Evolutionary conservation across 1,140 invertebrate species (phyloP).

Genomic region (Teleopsis dalmanni): DNA sequence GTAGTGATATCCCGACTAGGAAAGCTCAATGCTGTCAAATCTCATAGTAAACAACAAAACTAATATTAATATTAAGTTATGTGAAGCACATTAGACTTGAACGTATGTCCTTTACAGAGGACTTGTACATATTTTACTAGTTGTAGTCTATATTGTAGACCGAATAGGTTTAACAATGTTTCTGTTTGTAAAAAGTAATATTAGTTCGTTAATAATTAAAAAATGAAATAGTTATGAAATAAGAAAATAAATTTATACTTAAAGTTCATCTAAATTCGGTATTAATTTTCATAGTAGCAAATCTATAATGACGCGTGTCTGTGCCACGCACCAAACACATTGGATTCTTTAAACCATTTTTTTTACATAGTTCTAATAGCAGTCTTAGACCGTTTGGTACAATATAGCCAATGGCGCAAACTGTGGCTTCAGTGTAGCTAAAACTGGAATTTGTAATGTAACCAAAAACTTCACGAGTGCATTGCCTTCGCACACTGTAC

Average conservation of each 20-base stretch:
- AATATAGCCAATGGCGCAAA: conserved; percentile 62
- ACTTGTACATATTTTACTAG: too few relatives aligned
- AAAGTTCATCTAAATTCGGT: too few relatives aligned
- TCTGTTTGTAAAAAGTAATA: too few relatives aligned
- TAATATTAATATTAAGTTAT: too few relatives aligned
- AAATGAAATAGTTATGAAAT: too few relatives aligned
- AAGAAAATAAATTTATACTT: too few relatives aligned
- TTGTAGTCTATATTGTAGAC: too few relatives aligned
- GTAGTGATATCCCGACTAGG: conserved; percentile 18
- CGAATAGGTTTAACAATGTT: too few relatives aligned
- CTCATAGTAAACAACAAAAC: conserved; percentile 40
- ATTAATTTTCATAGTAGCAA: conserved; percentile 44
- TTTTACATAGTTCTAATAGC: conserved; percentile 30
- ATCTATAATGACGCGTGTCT: conserved; percentile 46
- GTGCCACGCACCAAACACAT: conserved; percentile 47
- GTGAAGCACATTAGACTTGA: too few relatives aligned
- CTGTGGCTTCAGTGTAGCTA: conserved; percentile 57
- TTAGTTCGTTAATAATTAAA: too few relatives aligned
- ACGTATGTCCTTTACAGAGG: too few relatives aligned
- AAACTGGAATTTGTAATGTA: conserved; percentile 63
- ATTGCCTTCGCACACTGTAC: conserved; percentile 52
- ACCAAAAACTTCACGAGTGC: conserved; percentile 62
- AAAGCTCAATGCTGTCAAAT: conserved; percentile 39
- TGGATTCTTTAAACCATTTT: conserved; percentile 15
- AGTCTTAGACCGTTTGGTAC: conserved; percentile 50